These are phyloP conservation scores for Lycocorax pyrrhopterus DNA, from an alignment of 2,113 vertebrate species.

Conservation along the genomic window DNA sequence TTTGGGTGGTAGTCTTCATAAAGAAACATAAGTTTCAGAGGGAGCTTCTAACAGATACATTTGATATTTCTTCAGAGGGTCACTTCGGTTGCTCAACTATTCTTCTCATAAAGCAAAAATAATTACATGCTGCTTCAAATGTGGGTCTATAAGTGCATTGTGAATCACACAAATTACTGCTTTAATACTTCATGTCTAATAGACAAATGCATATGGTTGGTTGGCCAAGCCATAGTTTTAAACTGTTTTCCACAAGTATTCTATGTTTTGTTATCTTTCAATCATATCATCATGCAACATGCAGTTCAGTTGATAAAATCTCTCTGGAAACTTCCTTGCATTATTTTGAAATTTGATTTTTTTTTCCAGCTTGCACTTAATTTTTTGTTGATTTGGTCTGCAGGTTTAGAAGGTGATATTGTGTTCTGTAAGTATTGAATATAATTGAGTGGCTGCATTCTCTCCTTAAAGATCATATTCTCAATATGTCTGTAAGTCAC, in stretches of 20 bases:
- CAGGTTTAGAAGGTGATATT: background rate
- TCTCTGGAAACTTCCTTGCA: background rate
- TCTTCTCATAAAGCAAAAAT: background rate
- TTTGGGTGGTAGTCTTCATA: background rate
- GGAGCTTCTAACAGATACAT: background rate
- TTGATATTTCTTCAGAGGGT: background rate
- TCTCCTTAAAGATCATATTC: background rate
- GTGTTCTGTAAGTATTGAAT: background rate
- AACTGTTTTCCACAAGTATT: background rate
- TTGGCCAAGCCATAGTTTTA: background rate
- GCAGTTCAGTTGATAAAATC: background rate
- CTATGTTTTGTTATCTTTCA: background rate
- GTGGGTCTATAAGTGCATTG: background rate
- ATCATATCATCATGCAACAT: background rate
- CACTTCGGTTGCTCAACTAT: background rate
- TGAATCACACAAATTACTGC: background rate
- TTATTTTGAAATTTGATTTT: background rate
- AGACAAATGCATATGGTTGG: background rate
- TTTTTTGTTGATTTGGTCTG: background rate
- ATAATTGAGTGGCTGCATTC: background rate
- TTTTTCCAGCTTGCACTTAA: background rate
- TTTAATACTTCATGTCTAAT: background rate
- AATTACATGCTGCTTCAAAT: background rate
- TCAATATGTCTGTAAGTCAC: background rate
- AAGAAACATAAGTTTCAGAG: background rate